These are phyloP conservation scores for Fragum whitleyi DNA, from an alignment of 2,888 invertebrate species.

Conservation along the genomic window DNA sequence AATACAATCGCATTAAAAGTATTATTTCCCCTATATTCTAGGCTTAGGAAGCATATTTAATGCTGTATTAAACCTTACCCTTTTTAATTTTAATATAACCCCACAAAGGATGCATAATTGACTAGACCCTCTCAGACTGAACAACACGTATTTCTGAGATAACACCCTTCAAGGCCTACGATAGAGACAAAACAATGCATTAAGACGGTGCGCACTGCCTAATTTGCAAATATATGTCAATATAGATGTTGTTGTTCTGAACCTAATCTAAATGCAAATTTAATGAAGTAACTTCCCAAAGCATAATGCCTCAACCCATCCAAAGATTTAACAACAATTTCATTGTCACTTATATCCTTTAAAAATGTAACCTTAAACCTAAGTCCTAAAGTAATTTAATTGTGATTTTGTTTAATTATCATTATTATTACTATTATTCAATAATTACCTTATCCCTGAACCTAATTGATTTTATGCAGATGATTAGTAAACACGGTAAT, in stretches of 20 bases:
- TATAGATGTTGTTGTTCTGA: conserved; percentile 6
- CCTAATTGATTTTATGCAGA: background rate
- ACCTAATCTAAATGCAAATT: background rate
- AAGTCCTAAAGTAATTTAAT: too few relatives aligned
- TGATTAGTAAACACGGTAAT: background rate
- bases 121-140: background rate
- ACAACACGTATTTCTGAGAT: background rate
- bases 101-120: background rate
- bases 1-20: too few relatives aligned
- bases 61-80: too few relatives aligned
- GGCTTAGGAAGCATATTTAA: too few relatives aligned
- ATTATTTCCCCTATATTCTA: too few relatives aligned
- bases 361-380: background rate
- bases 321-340: background rate
- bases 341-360: background rate
- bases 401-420: too few relatives aligned
- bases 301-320: background rate
- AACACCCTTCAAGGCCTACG: background rate
- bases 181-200: background rate
- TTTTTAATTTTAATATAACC: too few relatives aligned
- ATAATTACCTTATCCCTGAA: too few relatives aligned
- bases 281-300: background rate
- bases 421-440: too few relatives aligned
- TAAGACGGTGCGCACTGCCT: background rate
- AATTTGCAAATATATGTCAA: background rate